phyloP scores from a whole-genome alignment of 2,797 vertebrate species.

The Chiloscyllium punctatum region DNA sequence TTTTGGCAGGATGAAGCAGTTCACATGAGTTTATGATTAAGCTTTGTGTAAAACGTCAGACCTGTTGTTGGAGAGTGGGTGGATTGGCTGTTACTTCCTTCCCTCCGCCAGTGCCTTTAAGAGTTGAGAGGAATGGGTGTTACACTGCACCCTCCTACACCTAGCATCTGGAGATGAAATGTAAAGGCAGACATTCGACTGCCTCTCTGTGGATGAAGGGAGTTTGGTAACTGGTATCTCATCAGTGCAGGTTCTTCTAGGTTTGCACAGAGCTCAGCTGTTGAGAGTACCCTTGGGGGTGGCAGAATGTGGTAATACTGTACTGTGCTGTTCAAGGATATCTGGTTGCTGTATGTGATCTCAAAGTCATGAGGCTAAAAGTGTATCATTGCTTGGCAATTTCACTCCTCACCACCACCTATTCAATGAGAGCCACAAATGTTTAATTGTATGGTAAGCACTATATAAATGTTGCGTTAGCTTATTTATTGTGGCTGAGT shows the following conservation, averaged over 20 bases:
- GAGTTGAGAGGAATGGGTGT: not conserved
- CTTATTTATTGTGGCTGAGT: not conserved
- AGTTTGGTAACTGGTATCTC: not conserved
- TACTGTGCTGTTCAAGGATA: not conserved
- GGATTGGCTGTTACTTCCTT: not conserved
- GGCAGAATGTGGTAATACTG: not conserved
- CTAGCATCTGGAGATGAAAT: not conserved
- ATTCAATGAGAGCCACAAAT: not conserved
- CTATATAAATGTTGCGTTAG: not conserved
- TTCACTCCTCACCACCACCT: not conserved
- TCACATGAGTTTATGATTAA: conserved; percentile 28
- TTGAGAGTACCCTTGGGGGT: not conserved
- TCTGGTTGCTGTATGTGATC: not conserved
- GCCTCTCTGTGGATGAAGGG: not conserved
- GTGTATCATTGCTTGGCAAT: not conserved
- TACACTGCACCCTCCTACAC: not conserved
- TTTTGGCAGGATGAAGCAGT: not conserved
- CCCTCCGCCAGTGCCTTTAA: not conserved
- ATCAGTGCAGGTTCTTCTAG: not conserved
- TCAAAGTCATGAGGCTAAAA: not conserved
- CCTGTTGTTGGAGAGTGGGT: not conserved
- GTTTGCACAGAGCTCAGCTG: not conserved
- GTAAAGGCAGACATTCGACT: not conserved
- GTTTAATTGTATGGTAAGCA: not conserved
- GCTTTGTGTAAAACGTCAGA: not conserved